These are phyloP conservation scores for Phthorimaea operculella DNA, from an alignment of 1,140 invertebrate genomes.

Conservation along the genomic window DNA sequence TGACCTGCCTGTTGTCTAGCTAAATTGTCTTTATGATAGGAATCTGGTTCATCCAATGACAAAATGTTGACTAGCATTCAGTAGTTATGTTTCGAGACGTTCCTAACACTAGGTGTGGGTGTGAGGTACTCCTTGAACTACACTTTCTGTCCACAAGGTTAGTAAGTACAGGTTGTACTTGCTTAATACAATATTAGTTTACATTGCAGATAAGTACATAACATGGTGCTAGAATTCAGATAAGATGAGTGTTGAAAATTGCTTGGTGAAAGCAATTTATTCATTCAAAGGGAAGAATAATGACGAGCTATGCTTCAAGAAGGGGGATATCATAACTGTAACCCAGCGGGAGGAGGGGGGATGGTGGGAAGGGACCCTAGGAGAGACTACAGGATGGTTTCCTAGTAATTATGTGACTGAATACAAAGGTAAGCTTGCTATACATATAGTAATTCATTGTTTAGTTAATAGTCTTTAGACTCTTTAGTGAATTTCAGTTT, in stretches of 20 bases:
- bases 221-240: conserved; percentile 37
- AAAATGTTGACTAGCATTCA: no score
- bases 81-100: neutral
- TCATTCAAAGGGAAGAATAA: conserved; percentile 96
- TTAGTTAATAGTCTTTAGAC: no score
- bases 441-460: no score
- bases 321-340: conserved; percentile 96
- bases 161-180: neutral
- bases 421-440: conserved; percentile 70
- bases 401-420: conserved; percentile 97
- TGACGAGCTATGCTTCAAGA: conserved; percentile 96
- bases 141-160: neutral
- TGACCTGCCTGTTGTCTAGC: no score
- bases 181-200: neutral
- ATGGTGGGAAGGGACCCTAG: conserved; percentile 97
- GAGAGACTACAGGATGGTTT: conserved; percentile 97
- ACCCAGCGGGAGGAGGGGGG: conserved; percentile 93
- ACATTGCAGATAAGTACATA: conserved; percentile 29
- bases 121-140: conserved; percentile 2
- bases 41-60: no score
- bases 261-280: conserved; percentile 89
- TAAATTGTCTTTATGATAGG: no score
- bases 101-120: neutral
- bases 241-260: conserved; percentile 72
- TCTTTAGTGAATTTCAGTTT: no score